A percentile compares a stretch with the other conserved stretches of the same genome.
Conservation (phyloP, 1,140 invertebrate species). For the Manduca sexta region DNA sequence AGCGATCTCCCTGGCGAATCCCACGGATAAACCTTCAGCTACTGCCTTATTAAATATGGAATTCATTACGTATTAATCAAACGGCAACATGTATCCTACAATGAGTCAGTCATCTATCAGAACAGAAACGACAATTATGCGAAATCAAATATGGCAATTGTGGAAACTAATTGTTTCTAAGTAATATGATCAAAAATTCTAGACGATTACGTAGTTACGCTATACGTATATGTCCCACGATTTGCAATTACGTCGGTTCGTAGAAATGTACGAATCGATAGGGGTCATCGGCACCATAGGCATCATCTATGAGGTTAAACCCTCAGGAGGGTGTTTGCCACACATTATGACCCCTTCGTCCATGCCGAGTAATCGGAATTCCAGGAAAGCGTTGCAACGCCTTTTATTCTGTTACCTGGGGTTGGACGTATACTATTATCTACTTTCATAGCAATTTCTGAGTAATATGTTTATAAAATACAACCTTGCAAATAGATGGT, state of each 20-base stretch:
- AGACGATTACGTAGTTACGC: too few species aligned
- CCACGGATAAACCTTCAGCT: conserved; percentile 19
- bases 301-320: conserved; percentile 56
- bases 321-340: conserved; percentile 50
- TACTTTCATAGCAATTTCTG: neutral
- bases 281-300: conserved; percentile 63
- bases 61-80: too few species aligned
- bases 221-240: conserved; percentile 12
- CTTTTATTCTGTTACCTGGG: conserved; percentile 45
- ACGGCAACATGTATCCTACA: too few species aligned
- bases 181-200: too few species aligned
- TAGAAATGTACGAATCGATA: conserved; percentile 60
- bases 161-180: too few species aligned
- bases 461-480: too few species aligned
- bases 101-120: neutral
- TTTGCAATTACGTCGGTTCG: conserved; percentile 54
- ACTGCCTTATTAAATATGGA: too few species aligned
- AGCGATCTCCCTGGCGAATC: conserved; percentile 29
- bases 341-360: conserved; percentile 44
- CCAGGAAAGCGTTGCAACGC: conserved; percentile 55
- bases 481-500: too few species aligned
- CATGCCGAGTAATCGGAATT: conserved; percentile 44
- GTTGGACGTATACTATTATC: conserved; percentile 6
- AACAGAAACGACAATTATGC: neutral
- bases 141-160: neutral